phyloP scores from a whole-genome alignment of 1,140 invertebrate species.

The Formica selysi region DNA sequence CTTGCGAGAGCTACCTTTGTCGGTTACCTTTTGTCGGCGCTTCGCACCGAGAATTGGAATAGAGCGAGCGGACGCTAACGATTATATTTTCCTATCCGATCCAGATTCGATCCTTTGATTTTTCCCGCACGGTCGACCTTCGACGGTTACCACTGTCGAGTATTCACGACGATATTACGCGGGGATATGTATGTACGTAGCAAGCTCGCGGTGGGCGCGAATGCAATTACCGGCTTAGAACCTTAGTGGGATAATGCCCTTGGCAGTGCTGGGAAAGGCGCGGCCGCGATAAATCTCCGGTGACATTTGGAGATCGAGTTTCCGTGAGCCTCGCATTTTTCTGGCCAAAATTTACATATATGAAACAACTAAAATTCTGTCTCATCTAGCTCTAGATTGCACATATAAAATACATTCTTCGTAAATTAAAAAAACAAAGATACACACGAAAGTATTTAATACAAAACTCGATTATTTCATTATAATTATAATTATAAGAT shows the following conservation, averaged over 20 bases:
- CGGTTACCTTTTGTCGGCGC: constrained; percentile 56
- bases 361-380: not conserved
- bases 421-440: not conserved
- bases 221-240: constrained; percentile 61
- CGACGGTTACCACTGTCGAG: not conserved
- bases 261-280: constrained; percentile 61
- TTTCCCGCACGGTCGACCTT: constrained; percentile 63
- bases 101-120: constrained; percentile 70
- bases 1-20: constrained; percentile 24
- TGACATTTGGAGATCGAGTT: constrained; percentile 44
- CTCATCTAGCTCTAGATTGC: not conserved
- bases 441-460: not conserved
- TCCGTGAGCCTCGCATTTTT: not conserved
- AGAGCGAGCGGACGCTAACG: constrained; percentile 43
- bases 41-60: not conserved
- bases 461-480: not conserved
- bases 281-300: constrained; percentile 38
- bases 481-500: not conserved
- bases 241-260: constrained; percentile 56
- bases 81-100: constrained; percentile 69
- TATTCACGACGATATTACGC: constrained; percentile 31
- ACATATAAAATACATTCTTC: not conserved
- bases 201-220: constrained; percentile 23
- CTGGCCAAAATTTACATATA: not conserved
- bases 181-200: not conserved